phyloP scores from a whole-genome alignment of 1,140 invertebrate genomes.

The Orius laevigatus region DNA sequence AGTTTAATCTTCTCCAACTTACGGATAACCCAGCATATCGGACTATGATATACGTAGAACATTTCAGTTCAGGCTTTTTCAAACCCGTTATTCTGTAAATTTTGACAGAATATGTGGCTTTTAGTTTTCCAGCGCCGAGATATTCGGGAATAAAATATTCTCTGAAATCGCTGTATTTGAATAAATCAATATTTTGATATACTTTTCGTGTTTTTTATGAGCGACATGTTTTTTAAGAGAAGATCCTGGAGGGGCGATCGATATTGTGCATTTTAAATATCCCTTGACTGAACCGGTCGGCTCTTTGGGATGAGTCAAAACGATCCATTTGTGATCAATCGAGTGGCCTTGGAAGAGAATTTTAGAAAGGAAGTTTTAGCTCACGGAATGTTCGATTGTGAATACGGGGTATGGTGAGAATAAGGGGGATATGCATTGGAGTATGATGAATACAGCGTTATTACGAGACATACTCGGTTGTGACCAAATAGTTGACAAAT shows the following conservation, averaged over 20 bases:
- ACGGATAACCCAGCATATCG: neutral
- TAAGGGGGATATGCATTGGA: no score
- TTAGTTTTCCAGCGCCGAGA: conserved; percentile 1
- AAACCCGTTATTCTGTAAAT: neutral
- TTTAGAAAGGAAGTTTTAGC: neutral
- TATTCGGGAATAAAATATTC: neutral
- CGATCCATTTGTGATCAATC: conserved; percentile 3
- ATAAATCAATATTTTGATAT: neutral
- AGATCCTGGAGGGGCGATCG: neutral
- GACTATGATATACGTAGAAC: neutral
- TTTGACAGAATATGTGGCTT: conserved; percentile 5
- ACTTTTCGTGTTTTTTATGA: neutral
- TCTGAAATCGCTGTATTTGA: neutral
- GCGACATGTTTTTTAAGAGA: neutral
- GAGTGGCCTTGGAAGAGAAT: neutral
- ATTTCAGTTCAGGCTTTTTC: neutral
- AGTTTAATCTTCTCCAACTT: neutral
- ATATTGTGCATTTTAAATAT: conserved; percentile 4
- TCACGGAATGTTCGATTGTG: no score
- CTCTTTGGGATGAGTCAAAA: conserved; percentile 4
- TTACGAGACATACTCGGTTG: conserved; percentile 3
- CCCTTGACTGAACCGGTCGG: conserved; percentile 2
- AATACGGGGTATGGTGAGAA: no score
- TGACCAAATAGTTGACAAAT: conserved; percentile 2
- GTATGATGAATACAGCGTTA: neutral